phyloP scores from a whole-genome alignment of 2,113 vertebrate genomes.

The Ictalurus punctatus region DNA sequence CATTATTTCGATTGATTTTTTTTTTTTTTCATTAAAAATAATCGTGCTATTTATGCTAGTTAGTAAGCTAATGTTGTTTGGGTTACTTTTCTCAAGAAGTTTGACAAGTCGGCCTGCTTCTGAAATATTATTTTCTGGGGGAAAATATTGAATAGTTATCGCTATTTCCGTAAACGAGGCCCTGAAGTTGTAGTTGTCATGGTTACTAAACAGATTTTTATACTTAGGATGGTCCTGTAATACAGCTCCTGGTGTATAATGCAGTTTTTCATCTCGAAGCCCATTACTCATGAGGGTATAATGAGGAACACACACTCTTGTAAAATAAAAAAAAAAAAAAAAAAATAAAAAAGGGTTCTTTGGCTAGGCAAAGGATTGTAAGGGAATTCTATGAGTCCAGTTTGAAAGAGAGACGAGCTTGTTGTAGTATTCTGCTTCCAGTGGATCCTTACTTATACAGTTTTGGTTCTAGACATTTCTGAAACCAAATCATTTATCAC shows the following conservation, averaged over 20 bases:
- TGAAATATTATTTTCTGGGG: not conserved
- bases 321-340: not conserved
- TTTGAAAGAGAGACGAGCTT: not conserved
- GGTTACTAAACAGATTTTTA: not conserved
- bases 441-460: not conserved
- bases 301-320: not conserved
- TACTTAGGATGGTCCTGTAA: not conserved
- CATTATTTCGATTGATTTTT: not conserved
- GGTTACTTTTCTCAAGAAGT: not conserved
- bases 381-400: not conserved
- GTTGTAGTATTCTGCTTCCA: not conserved
- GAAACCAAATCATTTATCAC: not conserved
- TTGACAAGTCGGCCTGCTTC: not conserved
- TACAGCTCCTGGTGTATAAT: not conserved
- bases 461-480: not conserved
- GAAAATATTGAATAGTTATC: not conserved
- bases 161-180: not conserved
- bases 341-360: not conserved
- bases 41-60: not conserved
- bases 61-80: not conserved
- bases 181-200: not conserved
- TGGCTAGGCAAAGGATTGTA: not conserved
- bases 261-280: not conserved
- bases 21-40: not conserved
- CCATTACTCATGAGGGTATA: slow-evolving; percentile 6